Evolutionary conservation across 2,797 vertebrate species (phyloP).

Genomic region (Epinephelus awoara): DNA sequence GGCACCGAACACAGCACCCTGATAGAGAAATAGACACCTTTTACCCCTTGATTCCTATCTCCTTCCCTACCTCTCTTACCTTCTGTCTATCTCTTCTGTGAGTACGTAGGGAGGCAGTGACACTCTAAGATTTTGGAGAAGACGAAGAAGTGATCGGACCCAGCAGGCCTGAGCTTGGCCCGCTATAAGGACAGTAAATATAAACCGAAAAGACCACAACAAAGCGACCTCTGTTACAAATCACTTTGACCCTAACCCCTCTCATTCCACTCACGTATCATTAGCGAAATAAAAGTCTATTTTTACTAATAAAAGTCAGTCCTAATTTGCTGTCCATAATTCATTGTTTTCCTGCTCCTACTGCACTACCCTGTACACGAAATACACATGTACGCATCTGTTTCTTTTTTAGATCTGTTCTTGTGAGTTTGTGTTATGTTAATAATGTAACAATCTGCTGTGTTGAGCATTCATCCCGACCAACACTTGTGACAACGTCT

Average conservation of each 20-base stretch:
- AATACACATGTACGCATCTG: constrained; percentile 26
- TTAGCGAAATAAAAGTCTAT: constrained; percentile 48
- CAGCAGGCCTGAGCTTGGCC: constrained; percentile 19
- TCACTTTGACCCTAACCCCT: constrained; percentile 28
- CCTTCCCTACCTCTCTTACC: constrained; percentile 36
- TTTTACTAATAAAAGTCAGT: constrained; percentile 51
- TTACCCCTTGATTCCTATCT: constrained; percentile 14
- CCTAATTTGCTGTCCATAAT: constrained; percentile 26
- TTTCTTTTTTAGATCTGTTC: constrained; percentile 25
- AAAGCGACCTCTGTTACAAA: constrained; percentile 11
- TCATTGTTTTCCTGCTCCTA: constrained; percentile 37
- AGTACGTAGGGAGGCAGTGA: constrained; percentile 27
- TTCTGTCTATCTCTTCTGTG: constrained; percentile 46
- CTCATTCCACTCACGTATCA: neutral
- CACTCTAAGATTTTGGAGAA: constrained; percentile 14
- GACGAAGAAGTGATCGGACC: constrained; percentile 15
- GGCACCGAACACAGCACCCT: constrained; percentile 59
- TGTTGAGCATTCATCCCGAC: constrained; percentile 55
- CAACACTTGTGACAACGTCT: constrained; percentile 62
- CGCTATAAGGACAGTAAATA: constrained; percentile 19
- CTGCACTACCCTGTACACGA: constrained; percentile 44
- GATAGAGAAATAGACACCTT: constrained; percentile 48
- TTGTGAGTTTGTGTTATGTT: constrained; percentile 42
- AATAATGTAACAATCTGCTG: constrained; percentile 48
- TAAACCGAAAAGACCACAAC: constrained; percentile 31